Conservation (phyloP, 2,113 vertebrate genomes). For the Ammodytes dubius region DNA sequence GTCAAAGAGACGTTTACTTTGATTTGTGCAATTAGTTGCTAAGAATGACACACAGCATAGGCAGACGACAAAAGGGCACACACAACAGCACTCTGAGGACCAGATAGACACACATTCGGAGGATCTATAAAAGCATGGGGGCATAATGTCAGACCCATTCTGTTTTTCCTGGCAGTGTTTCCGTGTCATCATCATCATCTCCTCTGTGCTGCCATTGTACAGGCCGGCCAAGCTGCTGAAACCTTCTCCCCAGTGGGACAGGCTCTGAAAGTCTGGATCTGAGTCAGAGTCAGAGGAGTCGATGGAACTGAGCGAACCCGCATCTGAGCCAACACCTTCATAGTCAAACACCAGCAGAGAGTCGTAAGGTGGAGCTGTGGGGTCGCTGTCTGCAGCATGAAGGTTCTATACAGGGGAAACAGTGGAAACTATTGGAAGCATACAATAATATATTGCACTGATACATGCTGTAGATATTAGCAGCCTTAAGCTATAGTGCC, state of each 20-base stretch:
- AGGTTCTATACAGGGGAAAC: slow-evolving; percentile 53
- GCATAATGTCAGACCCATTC: slow-evolving; percentile 60
- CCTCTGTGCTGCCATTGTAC: slow-evolving; percentile 42
- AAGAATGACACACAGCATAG: neutral
- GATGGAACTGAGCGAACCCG: slow-evolving; percentile 61
- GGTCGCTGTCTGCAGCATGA: slow-evolving; percentile 52
- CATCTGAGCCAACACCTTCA: slow-evolving; percentile 53
- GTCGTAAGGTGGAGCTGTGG: slow-evolving; percentile 63
- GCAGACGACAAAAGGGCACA: slow-evolving; percentile 9
- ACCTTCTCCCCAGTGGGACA: slow-evolving; percentile 55
- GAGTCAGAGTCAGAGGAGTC: slow-evolving; percentile 47
- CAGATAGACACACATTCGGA: neutral
- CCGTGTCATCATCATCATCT: slow-evolving; percentile 48
- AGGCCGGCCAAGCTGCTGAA: slow-evolving; percentile 67
- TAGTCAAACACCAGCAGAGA: slow-evolving; percentile 69
- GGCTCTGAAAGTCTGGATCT: slow-evolving; percentile 52
- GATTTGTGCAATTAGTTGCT: neutral
- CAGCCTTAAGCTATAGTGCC: neutral
- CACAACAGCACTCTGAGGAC: neutral
- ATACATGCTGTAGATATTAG: neutral
- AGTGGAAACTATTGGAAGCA: neutral
- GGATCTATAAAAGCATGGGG: neutral
- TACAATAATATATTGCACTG: neutral
- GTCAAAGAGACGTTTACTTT: neutral
- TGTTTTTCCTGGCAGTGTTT: slow-evolving; percentile 66